These are phyloP conservation scores for Teleiodes luculella DNA, from an alignment of 2,888 invertebrate genomes.

Conservation along the genomic window DNA sequence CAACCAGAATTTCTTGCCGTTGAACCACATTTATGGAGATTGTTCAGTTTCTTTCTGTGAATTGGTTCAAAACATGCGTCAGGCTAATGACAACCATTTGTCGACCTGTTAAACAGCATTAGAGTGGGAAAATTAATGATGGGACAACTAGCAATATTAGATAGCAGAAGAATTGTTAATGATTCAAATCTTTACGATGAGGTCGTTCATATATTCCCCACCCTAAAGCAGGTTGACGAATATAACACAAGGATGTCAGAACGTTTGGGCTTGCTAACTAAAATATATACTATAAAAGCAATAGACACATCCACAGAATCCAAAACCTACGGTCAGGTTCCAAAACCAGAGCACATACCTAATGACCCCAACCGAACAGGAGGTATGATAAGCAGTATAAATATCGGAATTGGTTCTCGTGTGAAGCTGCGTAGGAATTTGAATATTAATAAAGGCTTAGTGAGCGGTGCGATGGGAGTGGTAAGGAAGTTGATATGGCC, in stretches of 20 bases:
- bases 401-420: neutral
- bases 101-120: no score
- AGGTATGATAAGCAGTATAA: neutral
- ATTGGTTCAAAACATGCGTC: no score
- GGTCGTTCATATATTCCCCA: no score
- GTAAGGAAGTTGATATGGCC: neutral
- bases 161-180: no score
- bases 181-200: no score
- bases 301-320: neutral
- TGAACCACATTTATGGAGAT: no score
- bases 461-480: constrained; percentile 13
- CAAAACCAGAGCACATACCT: neutral
- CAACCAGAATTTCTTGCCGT: no score
- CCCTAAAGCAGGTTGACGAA: constrained; percentile 4
- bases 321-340: neutral
- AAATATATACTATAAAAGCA: constrained; percentile 10
- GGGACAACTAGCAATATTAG: no score
- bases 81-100: no score
- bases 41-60: no score
- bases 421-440: neutral
- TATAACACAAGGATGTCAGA: no score
- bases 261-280: constrained; percentile 12
- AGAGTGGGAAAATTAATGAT: no score
- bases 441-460: constrained; percentile 18
- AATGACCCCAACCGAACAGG: neutral